Evolutionary conservation across 2,113 vertebrate genomes (phyloP), one percentile per base, ranked within the genome.

Genomic region (Nothocercus julius): DNA sequence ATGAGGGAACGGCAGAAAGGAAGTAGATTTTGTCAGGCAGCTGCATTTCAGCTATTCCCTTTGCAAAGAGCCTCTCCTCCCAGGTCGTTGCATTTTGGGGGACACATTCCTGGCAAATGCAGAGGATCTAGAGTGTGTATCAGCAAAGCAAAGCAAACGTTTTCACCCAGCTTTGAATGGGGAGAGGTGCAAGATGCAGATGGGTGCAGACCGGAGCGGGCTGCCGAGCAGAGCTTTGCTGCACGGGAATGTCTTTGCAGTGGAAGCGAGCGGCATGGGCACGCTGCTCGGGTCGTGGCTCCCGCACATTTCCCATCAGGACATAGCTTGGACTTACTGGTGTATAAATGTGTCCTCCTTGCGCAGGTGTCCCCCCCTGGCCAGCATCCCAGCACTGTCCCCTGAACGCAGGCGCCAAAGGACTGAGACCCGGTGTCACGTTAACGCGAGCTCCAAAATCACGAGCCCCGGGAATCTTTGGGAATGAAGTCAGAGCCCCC

Each of bases 381-480:
- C 1, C 58, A 18, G 42, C 51, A 12, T 36, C 56, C 45, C 53
- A 21, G 21, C 63, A 63, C 54, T 36, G 61, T 21, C 90, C 34
- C 30, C 59, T 15, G 24, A 17, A 9, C 36, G 21, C 9, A 13
- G 27, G 42, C 5, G 13, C 42, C 45, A 1, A 10, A 34, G 45
- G 72, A 34, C 6, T 45, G 75, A 13, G 40, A 15, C 24, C 27
- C 94, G 85, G 54, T 67, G 63, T 74, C 83, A 9, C 6, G 45
- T 80, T 38, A 67, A 70, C 82, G 4, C 19, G 0, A 11, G 93
- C 95, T 93, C 70, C 74, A 3, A 56, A 94, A 24, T 27, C 15
- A 1, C 68, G 61, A 93, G 96, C 85, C 92, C 92, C 95, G 80
- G 51, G 82, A 82, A 96, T 94, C 95, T 92, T 80, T 40, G 69